Conservation (phyloP, 2,888 invertebrate species). For the Tenthredo scrophulariae region DNA sequence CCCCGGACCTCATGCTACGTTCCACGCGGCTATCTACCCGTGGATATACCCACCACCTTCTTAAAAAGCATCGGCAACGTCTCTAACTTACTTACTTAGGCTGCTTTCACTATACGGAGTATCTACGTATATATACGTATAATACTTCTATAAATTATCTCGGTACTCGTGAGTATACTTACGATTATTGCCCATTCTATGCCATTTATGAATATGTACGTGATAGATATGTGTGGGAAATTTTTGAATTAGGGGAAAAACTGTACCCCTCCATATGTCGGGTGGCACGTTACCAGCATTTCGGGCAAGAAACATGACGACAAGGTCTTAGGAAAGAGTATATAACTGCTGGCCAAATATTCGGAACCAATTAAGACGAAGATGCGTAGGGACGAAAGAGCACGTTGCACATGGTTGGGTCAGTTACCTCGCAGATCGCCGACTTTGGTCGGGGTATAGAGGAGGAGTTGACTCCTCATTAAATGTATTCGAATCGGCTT, state of each 20-base stretch:
- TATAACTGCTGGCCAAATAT: conserved; percentile 63
- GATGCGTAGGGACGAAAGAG: conserved; percentile 39
- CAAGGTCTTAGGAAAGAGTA: conserved; percentile 55
- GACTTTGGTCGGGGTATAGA: not conserved
- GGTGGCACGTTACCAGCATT: not conserved
- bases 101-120: conserved; percentile 35
- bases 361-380: conserved; percentile 71
- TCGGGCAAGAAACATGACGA: not conserved
- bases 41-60: conserved; percentile 11
- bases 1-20: conserved; percentile 17
- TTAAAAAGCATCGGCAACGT: conserved; percentile 28
- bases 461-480: conserved; percentile 67
- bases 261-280: not conserved
- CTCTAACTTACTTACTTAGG: conserved; percentile 24
- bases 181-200: no score
- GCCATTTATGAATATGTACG: no score
- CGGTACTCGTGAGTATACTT: not conserved
- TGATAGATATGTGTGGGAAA: not conserved
- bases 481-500: conserved; percentile 72
- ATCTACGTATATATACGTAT: not conserved
- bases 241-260: not conserved
- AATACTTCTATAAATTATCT: conserved; percentile 8
- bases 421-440: not conserved
- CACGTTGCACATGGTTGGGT: conserved; percentile 8
- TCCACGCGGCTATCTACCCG: conserved; percentile 39